Evolutionary conservation across 2,888 invertebrate genomes (phyloP), one percentile per base, ranked within the genome.

Genomic region (Andrena trimmerana): DNA sequence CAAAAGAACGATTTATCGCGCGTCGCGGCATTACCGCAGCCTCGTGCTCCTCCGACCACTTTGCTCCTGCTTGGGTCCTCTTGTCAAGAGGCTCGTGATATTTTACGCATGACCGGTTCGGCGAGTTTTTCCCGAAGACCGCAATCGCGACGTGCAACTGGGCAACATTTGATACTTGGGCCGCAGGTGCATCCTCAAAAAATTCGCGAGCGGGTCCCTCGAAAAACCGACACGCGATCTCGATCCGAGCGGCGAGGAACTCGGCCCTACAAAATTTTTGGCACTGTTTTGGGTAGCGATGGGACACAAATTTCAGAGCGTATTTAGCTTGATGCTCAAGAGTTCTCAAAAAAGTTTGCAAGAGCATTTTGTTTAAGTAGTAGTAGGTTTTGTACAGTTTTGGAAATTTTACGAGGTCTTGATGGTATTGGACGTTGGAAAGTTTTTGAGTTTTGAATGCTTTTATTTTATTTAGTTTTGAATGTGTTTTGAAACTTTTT

Each of bases 71-170:
- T 80, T 77, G 83, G 42, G 54, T 66, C 68, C 76, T 88, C 84
- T 65, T 75, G 80, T 85, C 87, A 81, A 73, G 77, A 74, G 74
- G 79, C 80, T 72, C 83, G 76, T 60, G 82, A 84, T 83, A 87
- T 89, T 86, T 88, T 81, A 89, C 84, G 85, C 86, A 66, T 83
- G 83, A 88, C 89, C 88, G 86, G 88, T 88, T 69, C 62, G 68
- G 67, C 88, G 75, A 86, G 85, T 85, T 87, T 90, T 87, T 86
- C 84, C 83, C 81, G 73, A 83, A 83, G 84, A 90, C 91, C 91
- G 84, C 91, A 91, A 87, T 84, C 81, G 78, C 81, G 85, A 83
- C 76, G 87, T 74, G 74, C 81, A 78, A 82, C 82, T 83, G 80
- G 79, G 82, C 80, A 87, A 82, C 86, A 90, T 86, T 88, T 71